Evolutionary conservation across 1,140 invertebrate species (phyloP).

Genomic region (Coelopa frigida): DNA sequence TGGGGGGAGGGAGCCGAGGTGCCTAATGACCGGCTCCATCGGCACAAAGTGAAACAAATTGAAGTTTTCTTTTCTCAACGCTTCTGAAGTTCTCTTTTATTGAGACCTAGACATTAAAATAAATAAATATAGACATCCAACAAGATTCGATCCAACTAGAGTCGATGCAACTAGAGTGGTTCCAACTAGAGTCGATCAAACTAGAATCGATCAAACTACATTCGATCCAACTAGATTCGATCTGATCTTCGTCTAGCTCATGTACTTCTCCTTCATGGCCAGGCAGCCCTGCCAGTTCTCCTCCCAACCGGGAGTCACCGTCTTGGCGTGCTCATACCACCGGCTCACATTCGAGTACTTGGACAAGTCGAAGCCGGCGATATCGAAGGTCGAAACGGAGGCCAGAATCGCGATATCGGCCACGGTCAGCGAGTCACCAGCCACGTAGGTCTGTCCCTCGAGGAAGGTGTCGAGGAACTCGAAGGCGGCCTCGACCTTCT

Average conservation of each 20-base stretch:
- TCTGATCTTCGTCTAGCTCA: no score
- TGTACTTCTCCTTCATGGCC: slow-evolving; percentile 50
- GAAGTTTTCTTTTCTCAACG: no score
- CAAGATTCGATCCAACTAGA: no score
- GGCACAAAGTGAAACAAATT: no score
- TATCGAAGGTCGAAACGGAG: slow-evolving; percentile 60
- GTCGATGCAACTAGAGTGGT: no score
- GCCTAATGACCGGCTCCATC: no score
- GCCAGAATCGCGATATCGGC: slow-evolving; percentile 61
- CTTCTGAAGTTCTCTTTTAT: background rate
- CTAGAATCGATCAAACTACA: background rate
- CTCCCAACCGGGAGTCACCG: slow-evolving; percentile 63
- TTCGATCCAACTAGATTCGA: slow-evolving; percentile 16
- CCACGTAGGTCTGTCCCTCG: slow-evolving; percentile 56
- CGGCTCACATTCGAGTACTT: slow-evolving; percentile 60
- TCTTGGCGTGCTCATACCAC: slow-evolving; percentile 65
- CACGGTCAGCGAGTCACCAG: slow-evolving; percentile 62
- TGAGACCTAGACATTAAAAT: background rate
- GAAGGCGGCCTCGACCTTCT: slow-evolving; percentile 56
- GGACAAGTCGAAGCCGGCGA: slow-evolving; percentile 56
- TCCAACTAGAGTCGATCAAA: background rate
- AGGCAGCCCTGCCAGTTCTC: slow-evolving; percentile 56
- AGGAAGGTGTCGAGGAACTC: slow-evolving; percentile 60
- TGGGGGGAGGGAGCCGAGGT: no score
- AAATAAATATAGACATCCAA: no score